Conservation (phyloP, 2,113 vertebrate species). For the Menura novaehollandiae region DNA sequence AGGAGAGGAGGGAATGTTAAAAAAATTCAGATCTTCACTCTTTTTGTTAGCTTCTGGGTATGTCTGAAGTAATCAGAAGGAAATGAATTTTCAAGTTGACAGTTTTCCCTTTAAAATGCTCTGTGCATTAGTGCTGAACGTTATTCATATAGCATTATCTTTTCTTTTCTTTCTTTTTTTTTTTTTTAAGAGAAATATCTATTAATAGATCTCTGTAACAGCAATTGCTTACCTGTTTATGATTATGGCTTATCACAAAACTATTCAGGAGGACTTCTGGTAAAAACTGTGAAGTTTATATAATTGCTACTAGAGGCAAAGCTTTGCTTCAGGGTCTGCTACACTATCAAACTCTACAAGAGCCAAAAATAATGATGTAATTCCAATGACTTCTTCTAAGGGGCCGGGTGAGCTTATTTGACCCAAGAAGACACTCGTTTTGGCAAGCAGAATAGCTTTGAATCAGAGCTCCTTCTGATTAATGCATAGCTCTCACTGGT, state of each 20-base stretch:
- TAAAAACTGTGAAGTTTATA: constrained; percentile 10
- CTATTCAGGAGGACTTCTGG: neutral
- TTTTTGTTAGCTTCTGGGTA: neutral
- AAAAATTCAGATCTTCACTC: neutral
- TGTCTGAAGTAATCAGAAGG: neutral
- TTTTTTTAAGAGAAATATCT: neutral
- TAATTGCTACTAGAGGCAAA: constrained; percentile 15
- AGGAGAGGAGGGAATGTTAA: neutral
- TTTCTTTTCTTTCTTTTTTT: neutral
- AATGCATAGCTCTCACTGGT: neutral
- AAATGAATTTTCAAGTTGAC: neutral
- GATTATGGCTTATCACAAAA: constrained; percentile 11
- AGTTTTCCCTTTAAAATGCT: neutral
- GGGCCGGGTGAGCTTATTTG: neutral
- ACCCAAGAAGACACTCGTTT: neutral
- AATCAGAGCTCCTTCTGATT: neutral
- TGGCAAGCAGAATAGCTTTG: neutral
- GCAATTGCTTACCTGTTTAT: neutral
- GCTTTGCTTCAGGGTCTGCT: constrained; percentile 6
- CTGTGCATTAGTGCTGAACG: neutral
- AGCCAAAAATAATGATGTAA: neutral
- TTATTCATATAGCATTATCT: neutral
- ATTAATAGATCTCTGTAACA: constrained; percentile 25
- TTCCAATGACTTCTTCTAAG: neutral
- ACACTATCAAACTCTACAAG: neutral